phyloP scores from a whole-genome alignment of 2,797 vertebrate genomes.

The Tamandua tetradactyla region DNA sequence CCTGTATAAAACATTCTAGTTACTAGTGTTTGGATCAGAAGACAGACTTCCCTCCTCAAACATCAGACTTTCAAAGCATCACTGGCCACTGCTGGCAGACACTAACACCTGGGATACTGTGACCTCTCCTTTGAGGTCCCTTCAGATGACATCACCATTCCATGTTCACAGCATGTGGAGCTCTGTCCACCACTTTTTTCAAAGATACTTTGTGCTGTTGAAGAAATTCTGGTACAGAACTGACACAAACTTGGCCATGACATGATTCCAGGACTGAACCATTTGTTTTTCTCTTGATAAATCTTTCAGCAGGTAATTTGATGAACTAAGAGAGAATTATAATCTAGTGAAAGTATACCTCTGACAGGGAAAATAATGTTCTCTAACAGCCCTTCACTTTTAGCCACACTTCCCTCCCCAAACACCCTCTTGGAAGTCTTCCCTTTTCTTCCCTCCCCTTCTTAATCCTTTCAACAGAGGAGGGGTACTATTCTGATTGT shows the following conservation, averaged over 20 bases:
- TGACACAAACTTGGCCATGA: background rate
- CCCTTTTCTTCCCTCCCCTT: background rate
- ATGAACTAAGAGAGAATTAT: background rate
- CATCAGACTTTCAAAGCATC: background rate
- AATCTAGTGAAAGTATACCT: too few species aligned
- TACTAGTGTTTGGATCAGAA: background rate
- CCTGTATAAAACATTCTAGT: background rate
- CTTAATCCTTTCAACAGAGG: background rate
- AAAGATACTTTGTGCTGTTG: background rate
- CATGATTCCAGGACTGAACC: background rate
- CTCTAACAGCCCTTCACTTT: background rate
- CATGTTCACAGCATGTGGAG: background rate
- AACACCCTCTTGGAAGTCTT: background rate
- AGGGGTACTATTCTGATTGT: background rate
- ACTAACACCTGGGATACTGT: background rate
- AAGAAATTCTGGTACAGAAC: background rate
- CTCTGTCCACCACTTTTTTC: too few species aligned
- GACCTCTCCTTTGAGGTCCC: background rate
- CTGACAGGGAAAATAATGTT: background rate
- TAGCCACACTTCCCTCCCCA: background rate
- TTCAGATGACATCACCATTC: background rate
- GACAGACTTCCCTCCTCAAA: background rate
- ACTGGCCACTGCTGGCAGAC: background rate
- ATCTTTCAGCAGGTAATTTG: background rate
- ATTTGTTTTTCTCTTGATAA: background rate